phyloP scores from a whole-genome alignment of 1,140 invertebrate genomes.

The Asobara japonica region DNA sequence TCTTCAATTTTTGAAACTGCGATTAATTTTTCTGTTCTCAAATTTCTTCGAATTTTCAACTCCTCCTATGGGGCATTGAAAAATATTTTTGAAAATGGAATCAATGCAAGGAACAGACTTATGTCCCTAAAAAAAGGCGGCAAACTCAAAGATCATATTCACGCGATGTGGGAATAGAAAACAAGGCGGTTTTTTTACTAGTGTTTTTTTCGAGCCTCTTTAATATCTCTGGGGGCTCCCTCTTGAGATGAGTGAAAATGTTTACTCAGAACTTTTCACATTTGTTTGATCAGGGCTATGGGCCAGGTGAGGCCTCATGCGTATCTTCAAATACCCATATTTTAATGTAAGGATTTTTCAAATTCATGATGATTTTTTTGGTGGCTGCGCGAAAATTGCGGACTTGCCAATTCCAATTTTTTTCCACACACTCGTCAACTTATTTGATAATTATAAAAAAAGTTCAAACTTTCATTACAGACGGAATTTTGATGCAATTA shows the following conservation, averaged over 20 bases:
- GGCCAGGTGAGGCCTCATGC: slow-evolving; percentile 55
- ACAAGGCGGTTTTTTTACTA: slow-evolving; percentile 36
- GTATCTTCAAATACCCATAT: slow-evolving; percentile 24
- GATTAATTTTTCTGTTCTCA: too few relatives aligned
- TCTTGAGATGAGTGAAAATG: slow-evolving; percentile 42
- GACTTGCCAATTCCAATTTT: too few relatives aligned
- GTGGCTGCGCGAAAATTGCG: too few relatives aligned
- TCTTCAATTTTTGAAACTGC: too few relatives aligned
- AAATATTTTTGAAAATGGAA: too few relatives aligned
- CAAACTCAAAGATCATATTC: not conserved
- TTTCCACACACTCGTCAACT: too few relatives aligned
- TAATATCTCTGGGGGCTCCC: slow-evolving; percentile 42
- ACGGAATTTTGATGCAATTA: too few relatives aligned
- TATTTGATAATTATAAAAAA: too few relatives aligned
- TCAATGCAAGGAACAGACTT: too few relatives aligned
- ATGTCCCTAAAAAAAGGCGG: not conserved
- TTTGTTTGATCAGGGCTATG: slow-evolving; percentile 62
- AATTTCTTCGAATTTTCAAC: not conserved
- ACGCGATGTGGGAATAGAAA: slow-evolving; percentile 47
- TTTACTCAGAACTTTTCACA: slow-evolving; percentile 52
- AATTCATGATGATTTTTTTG: not conserved
- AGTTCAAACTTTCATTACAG: too few relatives aligned
- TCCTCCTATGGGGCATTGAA: not conserved
- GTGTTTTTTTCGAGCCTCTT: slow-evolving; percentile 16
- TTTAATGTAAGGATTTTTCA: not conserved